These are phyloP conservation scores for Myathropa florea DNA, from an alignment of 2,888 invertebrate genomes.

Conservation along the genomic window DNA sequence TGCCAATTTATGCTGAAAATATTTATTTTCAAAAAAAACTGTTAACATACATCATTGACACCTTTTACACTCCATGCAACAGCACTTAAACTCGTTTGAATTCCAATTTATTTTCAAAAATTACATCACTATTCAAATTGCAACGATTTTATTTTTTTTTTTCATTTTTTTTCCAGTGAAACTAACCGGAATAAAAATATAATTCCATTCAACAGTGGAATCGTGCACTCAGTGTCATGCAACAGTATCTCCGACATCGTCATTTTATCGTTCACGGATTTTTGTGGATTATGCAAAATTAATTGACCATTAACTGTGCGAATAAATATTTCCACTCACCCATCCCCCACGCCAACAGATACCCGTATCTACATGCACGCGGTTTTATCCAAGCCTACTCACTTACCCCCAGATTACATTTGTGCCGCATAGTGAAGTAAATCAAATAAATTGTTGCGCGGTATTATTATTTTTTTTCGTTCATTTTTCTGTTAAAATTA, in stretches of 20 bases:
- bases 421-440: slow-evolving; percentile 9
- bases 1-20: neutral
- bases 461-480: neutral
- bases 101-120: neutral
- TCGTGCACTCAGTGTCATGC: slow-evolving; percentile 25
- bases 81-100: neutral
- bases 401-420: slow-evolving; percentile 22
- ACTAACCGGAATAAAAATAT: slow-evolving; percentile 9
- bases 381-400: neutral
- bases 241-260: slow-evolving; percentile 23
- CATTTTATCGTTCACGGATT: slow-evolving; percentile 34
- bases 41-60: neutral
- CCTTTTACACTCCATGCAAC: neutral
- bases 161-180: slow-evolving; percentile 1
- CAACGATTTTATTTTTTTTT: neutral
- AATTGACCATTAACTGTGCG: slow-evolving; percentile 48
- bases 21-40: neutral
- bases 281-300: slow-evolving; percentile 58
- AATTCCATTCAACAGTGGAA: slow-evolving; percentile 26
- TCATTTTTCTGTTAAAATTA: slow-evolving; percentile 7
- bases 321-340: slow-evolving; percentile 24
- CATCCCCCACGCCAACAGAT: too few relatives aligned
- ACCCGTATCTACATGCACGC: neutral
- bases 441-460: slow-evolving; percentile 34
- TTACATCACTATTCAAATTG: neutral